Evolutionary conservation across 2,797 vertebrate genomes (phyloP).

Genomic region (Chrysocyon brachyurus): DNA sequence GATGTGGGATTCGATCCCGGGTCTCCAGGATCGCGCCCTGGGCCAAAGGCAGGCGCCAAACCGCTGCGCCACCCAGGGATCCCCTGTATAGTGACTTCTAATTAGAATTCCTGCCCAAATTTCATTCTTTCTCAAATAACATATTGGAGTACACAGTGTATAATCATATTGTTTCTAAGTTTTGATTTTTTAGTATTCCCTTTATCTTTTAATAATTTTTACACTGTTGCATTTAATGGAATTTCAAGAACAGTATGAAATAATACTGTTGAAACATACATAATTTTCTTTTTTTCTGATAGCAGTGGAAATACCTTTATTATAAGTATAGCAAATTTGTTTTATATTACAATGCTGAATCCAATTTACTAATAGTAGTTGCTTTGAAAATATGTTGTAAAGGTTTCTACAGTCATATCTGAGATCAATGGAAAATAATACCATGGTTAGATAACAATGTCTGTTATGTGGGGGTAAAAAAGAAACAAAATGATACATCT

Average conservation of each 20-base stretch:
- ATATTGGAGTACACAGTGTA: not conserved
- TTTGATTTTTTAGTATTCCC: not conserved
- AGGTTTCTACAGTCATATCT: not conserved
- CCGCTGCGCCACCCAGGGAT: no score
- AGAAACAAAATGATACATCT: not conserved
- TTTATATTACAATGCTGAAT: not conserved
- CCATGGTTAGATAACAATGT: not conserved
- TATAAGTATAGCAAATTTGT: not conserved
- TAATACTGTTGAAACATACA: not conserved
- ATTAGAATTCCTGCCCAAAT: not conserved
- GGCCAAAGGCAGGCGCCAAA: no score
- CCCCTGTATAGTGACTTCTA: no score
- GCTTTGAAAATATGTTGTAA: not conserved
- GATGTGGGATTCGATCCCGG: no score
- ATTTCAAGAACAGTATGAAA: not conserved
- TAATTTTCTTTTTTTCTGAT: not conserved
- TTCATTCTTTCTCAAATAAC: not conserved
- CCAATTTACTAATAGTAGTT: not conserved
- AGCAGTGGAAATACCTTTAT: not conserved
- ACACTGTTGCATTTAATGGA: not conserved
- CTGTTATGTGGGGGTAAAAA: not conserved
- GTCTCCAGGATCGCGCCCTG: no score
- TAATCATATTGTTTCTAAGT: not conserved
- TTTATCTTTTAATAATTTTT: constrained; percentile 15
- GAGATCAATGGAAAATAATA: not conserved